phyloP scores from a whole-genome alignment of 2,113 vertebrate species.

The Acinonyx jubatus region DNA sequence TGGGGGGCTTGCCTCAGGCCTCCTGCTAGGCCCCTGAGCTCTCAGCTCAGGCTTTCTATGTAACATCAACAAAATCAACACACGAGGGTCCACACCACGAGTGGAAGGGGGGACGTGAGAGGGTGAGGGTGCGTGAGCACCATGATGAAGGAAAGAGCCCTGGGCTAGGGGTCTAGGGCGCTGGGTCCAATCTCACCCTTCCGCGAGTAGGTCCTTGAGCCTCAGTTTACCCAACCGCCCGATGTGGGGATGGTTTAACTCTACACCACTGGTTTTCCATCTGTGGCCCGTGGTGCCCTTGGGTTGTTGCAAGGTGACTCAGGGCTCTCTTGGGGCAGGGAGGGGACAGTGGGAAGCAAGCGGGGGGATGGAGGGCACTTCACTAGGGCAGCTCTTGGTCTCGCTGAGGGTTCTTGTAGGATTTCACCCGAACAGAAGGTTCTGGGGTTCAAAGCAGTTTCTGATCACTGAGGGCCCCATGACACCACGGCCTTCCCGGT shows the following conservation, averaged over 20 bases:
- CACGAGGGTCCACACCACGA: rapidly evolving
- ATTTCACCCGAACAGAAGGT: too few relatives aligned
- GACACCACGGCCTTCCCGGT: too few relatives aligned
- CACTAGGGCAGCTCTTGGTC: not conserved
- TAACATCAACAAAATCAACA: not conserved
- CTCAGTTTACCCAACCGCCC: not conserved
- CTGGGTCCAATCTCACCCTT: not conserved
- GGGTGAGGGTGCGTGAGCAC: not conserved
- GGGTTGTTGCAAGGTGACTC: not conserved
- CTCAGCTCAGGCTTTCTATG: not conserved
- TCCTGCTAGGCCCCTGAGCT: not conserved
- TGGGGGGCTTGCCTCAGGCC: not conserved
- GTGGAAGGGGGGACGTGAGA: too few relatives aligned
- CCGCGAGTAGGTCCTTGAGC: not conserved
- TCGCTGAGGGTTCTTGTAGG: not conserved
- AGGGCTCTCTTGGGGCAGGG: not conserved
- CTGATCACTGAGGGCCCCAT: not conserved
- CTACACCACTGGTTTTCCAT: not conserved
- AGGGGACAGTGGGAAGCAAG: not conserved
- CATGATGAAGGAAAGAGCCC: not conserved
- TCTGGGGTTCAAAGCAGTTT: not conserved
- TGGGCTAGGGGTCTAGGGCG: not conserved
- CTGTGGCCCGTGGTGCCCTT: not conserved
- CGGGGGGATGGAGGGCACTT: not conserved
- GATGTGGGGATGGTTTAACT: not conserved